phyloP scores from a whole-genome alignment of 2,113 vertebrate genomes.

The Solea solea region DNA sequence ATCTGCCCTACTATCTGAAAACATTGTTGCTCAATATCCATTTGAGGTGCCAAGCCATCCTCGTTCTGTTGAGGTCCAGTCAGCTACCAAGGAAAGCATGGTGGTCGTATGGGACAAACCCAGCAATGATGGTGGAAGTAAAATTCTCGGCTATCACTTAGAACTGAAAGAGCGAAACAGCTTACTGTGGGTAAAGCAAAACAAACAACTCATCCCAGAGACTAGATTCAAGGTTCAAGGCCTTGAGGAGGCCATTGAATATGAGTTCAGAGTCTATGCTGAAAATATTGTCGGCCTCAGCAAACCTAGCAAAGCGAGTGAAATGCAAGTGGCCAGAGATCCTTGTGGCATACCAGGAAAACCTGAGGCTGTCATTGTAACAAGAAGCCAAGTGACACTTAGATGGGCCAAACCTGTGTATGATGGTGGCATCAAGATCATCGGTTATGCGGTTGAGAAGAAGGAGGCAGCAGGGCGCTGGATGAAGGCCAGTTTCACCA shows the following conservation, averaged over 20 bases:
- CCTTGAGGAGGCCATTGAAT: constrained; percentile 97
- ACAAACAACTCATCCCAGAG: constrained; percentile 93
- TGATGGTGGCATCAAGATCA: constrained; percentile 95
- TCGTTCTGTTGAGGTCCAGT: constrained; percentile 87
- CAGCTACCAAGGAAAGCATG: constrained; percentile 92
- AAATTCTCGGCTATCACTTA: constrained; percentile 93
- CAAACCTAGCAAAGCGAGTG: constrained; percentile 91
- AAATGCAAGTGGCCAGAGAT: constrained; percentile 92
- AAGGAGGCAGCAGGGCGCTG: constrained; percentile 92
- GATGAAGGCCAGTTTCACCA: constrained; percentile 99
- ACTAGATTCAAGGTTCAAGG: constrained; percentile 89
- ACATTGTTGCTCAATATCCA: constrained; percentile 93
- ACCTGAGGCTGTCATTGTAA: constrained; percentile 95
- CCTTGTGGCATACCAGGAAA: constrained; percentile 94
- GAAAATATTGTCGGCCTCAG: constrained; percentile 97
- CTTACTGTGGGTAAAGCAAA: constrained; percentile 94
- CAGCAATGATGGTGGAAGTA: constrained; percentile 94
- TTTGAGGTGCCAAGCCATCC: constrained; percentile 93
- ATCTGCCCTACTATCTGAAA: constrained; percentile 87
- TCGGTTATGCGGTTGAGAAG: constrained; percentile 95
- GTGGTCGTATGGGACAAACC: constrained; percentile 93
- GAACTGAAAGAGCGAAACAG: constrained; percentile 97
- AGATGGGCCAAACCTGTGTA: constrained; percentile 94
- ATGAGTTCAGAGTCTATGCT: constrained; percentile 96
- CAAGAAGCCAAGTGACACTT: constrained; percentile 91